Base-by-base conservation (phyloP, 2,797 vertebrate species). In the Pyrocephalus nanus region DNA sequence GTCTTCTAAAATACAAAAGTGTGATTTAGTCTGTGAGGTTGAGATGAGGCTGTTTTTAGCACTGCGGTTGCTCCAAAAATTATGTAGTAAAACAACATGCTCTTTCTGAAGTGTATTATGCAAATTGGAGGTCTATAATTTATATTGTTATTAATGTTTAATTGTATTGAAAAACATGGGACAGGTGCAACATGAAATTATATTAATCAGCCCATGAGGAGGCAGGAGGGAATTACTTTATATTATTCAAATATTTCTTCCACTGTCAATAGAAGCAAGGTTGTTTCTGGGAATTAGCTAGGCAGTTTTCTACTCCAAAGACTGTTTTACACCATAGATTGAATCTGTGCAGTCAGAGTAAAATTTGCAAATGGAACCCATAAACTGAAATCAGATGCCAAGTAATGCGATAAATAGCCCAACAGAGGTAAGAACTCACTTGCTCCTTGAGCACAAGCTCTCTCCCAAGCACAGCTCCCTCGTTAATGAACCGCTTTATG, bases 71-170 rank as follows among this genome's bases (percentile, higher is more conserved):
- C 21, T 74, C 25, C 15, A 9, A 45, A 76, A 84, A 91, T 58
- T 32, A 71, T 0, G 16, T 43, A 25, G 72, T 64, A 55, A 74
- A 87, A 27, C 67, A 73, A 32, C 53, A 19, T 2, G 0, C 42
- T 70, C 53, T 85, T 95, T 90, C 87, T 88, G 30, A 95, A 86
- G 75, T 67, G 32, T 51, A 58, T 86, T 83, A 51, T 75, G 76
- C 43, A 91, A 88, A 95, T 65, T 61, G 38, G 50, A 90, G 17
- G 42, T 62, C 77, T 94, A 26, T 76, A 90, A 95, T 82, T 92
- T 93, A 72, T 48, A 32, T 61, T 79, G 69, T 90, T 94, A 77
- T 43, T 32, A 23, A 20, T 26, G 38, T 65, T 88, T 86, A 67
- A 71, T 71, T 83, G 50, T 61, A n/a, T 77, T 71, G 64, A 86